Base-by-base conservation (phyloP, 2,888 invertebrate genomes). In the Myopa testacea region DNA sequence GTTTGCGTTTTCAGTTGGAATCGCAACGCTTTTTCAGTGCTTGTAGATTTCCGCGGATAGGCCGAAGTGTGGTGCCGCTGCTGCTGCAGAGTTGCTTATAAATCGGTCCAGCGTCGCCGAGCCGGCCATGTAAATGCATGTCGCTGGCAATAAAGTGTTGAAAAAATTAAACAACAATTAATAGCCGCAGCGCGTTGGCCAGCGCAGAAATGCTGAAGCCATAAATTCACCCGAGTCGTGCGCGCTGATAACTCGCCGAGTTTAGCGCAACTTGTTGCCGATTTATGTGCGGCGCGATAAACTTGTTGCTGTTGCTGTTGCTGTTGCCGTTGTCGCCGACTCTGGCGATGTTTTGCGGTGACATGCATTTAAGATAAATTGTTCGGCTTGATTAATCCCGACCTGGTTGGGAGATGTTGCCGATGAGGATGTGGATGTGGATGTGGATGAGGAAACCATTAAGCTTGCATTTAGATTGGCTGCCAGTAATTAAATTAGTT, bases 121-220 rank as follows among this genome's bases (percentile, higher is more conserved):
- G 34, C 19, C 52, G n/a, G 5, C 37, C 16, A 52, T 75, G 67
- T 45, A 65, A 75, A 79, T 77, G 73, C 77, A 71, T 67, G 69
- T 65, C 71, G 45, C 40, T 40, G 76, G 77, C 78, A 65, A 76
- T 78, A 78, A 81, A 79, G 82, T 82, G 81, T 81, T 82, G 81
- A 82, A 82, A 81, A 81, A 83, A 82, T 83, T 83, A 81, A 83
- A 82, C 79, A 82, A 79, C 82, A 82, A 83, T 82, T 83, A 83
- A 82, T 78, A 78, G 52, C 63, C 40, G 67, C 38, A n/a, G 45
- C 45, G 45, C 40, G 14, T 70, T 34, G 19, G 38, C n/a, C 12
- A 40, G 38, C 45, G 12, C 50, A 34, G 14, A 73, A 62, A 63
- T 19, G 26, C 19, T 45, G 50, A 63, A 63, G 73, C 63, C 68